Percentiles rank a stretch among this genome's conserved stretches.
Conservation (phyloP, 2,113 vertebrate genomes). For the Lophura nycthemera region DNA sequence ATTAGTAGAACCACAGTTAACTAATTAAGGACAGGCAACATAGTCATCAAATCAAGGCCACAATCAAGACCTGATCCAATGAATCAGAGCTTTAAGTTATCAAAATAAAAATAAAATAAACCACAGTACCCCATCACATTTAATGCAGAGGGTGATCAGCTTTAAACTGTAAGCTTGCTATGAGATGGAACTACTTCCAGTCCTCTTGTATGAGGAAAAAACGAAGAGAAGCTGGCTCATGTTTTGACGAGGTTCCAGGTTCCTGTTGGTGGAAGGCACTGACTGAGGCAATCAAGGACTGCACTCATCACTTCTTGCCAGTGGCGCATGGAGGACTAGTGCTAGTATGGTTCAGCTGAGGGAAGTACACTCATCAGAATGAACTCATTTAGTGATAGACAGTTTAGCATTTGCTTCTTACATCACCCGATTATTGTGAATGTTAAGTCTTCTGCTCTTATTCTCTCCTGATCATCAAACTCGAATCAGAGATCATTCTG, state of each 20-base stretch:
- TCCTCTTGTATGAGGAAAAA: background rate
- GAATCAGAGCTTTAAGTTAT: background rate
- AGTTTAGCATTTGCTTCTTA: slow-evolving; percentile 8
- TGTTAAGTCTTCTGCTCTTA: background rate
- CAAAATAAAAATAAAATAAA: background rate
- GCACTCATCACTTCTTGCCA: background rate
- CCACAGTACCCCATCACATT: background rate
- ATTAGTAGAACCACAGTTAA: background rate
- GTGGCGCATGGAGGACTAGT: background rate
- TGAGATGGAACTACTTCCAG: background rate
- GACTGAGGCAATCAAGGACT: background rate
- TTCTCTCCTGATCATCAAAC: background rate
- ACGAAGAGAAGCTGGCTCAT: background rate
- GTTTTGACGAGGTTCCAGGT: background rate
- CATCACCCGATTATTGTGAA: background rate
- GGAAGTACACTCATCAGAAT: background rate
- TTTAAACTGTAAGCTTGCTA: background rate
- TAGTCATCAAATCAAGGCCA: slow-evolving; percentile 10
- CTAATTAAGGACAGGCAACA: background rate
- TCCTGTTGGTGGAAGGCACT: background rate
- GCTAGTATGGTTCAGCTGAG: background rate
- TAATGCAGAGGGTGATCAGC: background rate
- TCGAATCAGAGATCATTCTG: background rate
- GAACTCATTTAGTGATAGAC: rapidly evolving
- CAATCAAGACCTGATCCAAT: background rate